Base-by-base conservation (phyloP, 2,113 vertebrate genomes). In the Phyllostomus hastatus region DNA sequence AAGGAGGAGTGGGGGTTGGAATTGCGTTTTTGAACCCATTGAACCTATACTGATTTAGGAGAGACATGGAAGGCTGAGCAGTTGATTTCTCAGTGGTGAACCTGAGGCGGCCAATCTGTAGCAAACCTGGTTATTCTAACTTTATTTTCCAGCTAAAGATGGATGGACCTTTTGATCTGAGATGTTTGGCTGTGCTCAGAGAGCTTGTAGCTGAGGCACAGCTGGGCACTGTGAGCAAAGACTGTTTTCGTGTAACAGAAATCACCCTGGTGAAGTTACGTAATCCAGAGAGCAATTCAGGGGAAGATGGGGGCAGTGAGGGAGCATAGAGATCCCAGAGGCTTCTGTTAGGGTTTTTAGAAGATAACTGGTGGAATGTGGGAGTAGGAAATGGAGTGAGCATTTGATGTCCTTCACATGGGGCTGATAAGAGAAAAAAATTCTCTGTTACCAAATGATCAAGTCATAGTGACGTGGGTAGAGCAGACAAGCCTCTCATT, bases 61-160 rank as follows among this genome's bases (percentile, higher is more conserved):
- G 66, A 88, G 46, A 86, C 26, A 9, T 35, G 7, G 80, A 82
- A 88, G 17, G 43, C 43, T 75, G 54, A 89, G 33, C 11, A 93
- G 61, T 79, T 94, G 64, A 82, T 88, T 97, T 97, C 41, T 94
- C 28, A 75, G 48, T 93, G 67, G 31, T 73, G 14, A 12, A 48
- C 14, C 33, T 20, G 43, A 82, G 50, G 16, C 54, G 22, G 46
- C 24, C 41, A 87, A 84, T 46, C 84, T 95, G 50, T 86, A 93
- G 35, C 73, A 86, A 93, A 89, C 24, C 94, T 95, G 48, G 15
- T 82, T 90, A 73, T 82, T 97, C 67, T 91, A 28, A 57, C 22
- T 79, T 50, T 91, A 5, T 95, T 86, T 86, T 86, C 41, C 64
- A 91, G 33, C 24, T 90, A 61, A 76, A 89, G 85, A 85, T 15